Conservation (phyloP, 1,140 invertebrate genomes). For the Meloidogyne floridensis region DNA sequence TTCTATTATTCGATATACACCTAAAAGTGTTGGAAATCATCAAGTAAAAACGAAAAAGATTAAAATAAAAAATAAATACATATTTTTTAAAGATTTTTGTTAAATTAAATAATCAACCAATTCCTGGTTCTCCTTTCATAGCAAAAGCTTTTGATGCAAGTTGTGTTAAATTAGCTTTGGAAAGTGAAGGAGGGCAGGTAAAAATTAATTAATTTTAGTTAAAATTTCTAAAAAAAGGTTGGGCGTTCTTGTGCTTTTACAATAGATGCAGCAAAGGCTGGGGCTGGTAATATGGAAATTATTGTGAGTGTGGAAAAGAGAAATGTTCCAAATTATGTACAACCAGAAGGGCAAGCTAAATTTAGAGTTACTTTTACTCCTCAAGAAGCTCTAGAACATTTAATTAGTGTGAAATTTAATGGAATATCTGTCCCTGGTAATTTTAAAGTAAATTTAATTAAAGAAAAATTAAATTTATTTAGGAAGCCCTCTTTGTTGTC, state of each 20-base stretch:
- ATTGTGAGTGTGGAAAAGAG: conserved; percentile 94
- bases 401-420: conserved; percentile 86
- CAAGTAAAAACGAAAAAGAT: conserved; percentile 30
- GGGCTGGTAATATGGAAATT: conserved; percentile 75
- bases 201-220: background rate
- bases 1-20: conserved; percentile 78
- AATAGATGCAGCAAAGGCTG: conserved; percentile 70
- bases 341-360: conserved; percentile 91
- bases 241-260: conserved; percentile 69
- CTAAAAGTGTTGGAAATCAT: conserved; percentile 78
- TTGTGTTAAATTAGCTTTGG: conserved; percentile 85
- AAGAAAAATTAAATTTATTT: conserved; percentile 24
- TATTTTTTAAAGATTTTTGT: conserved; percentile 87
- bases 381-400: conserved; percentile 77
- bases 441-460: conserved; percentile 9
- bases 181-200: conserved; percentile 73
- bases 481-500: conserved; percentile 70
- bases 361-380: conserved; percentile 96
- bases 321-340: conserved; percentile 97
- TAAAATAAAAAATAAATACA: no score
- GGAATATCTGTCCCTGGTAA: conserved; percentile 85
- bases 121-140: conserved; percentile 89
- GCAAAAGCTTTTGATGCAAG: conserved; percentile 91
- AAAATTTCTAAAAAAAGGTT: conserved; percentile 70
- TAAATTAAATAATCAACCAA: conserved; percentile 77